Evolutionary conservation across 2,888 invertebrate species (phyloP), one percentile per base, ranked within the genome.

Genomic region (Conus canariensis): DNA sequence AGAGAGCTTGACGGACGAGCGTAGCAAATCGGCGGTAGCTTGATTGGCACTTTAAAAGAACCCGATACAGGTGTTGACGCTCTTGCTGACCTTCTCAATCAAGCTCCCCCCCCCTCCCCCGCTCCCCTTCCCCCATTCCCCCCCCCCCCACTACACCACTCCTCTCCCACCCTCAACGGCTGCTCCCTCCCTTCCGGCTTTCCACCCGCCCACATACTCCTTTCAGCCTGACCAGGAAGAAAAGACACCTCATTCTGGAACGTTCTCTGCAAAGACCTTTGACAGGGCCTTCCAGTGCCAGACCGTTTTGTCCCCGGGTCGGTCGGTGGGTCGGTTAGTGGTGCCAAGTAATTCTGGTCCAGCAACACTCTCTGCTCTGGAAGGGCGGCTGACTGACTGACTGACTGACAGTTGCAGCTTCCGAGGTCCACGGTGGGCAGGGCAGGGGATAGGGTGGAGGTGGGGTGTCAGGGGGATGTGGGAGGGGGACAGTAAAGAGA

Each of bases 21-120:
- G 77, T 30, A 83, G 82, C 82, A 58, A 83, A 58, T 58, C 56
- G 56, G 56, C 16, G 22, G 56, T 22, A 4, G 82, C 82, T 83
- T 83, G 82, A 83, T 83, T 83, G 82, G 58, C 82, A 22, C 22
- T 83, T 83, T 58, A 56, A 83, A 83, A 83, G 58, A 58, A 9
- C 56, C 58, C 82, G 56, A 83, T 83, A 83, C 82, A 83, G 82
- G 82, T 83, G 58, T 77, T 64, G 30, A 7, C 82, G 82, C 56
- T 56, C 82, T 83, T 9, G 58, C 56, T 83, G 82, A 83, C 82
- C 82, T 83, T 12, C 56, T 83, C 58, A 30, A 9, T 30, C 77
- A 77, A 25, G 30, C 25, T 4, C 16, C 16, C 16, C 25, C 16
- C 25, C 30, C 16, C 9, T 8, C n/a, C 70, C 80, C 80, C 22